Conservation (phyloP, 2,797 vertebrate species). For the Bryconaethiops microstoma region DNA sequence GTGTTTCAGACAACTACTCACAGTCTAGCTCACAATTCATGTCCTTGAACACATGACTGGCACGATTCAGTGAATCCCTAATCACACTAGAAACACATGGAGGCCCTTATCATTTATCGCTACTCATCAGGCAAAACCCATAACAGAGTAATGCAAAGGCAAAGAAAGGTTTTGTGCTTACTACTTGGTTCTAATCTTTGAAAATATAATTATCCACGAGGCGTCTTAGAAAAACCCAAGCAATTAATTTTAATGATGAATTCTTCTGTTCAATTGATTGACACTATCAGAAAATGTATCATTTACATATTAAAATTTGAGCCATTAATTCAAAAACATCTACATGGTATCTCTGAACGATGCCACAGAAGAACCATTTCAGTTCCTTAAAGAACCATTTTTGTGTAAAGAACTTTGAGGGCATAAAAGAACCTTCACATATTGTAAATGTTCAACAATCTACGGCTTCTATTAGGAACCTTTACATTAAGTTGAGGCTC, state of each 20-base stretch:
- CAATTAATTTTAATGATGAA: slow-evolving; percentile 1
- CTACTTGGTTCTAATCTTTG: slow-evolving; percentile 17
- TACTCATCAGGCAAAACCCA: neutral
- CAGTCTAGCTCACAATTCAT: neutral
- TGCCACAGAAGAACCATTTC: too few species aligned
- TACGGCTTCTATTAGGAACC: too few species aligned
- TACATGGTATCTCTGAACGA: too few species aligned
- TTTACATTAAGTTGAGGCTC: too few species aligned
- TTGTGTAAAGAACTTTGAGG: too few species aligned
- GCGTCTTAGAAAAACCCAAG: neutral
- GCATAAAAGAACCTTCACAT: too few species aligned
- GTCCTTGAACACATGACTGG: neutral
- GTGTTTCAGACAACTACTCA: neutral
- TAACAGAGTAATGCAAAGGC: neutral
- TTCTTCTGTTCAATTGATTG: neutral
- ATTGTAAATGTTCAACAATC: too few species aligned
- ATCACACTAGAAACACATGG: slow-evolving; percentile 28
- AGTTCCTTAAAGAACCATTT: too few species aligned
- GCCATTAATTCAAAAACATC: too few species aligned
- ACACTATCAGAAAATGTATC: too few species aligned
- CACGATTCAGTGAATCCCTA: neutral
- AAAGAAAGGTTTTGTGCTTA: neutral
- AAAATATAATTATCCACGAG: slow-evolving; percentile 8
- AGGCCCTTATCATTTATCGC: slow-evolving; percentile 21
- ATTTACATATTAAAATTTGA: too few species aligned